A percentile compares a stretch with the other conserved stretches of the same genome.
Evolutionary conservation across 1,140 invertebrate genomes (phyloP).

Genomic region (Globodera rostochiensis): DNA sequence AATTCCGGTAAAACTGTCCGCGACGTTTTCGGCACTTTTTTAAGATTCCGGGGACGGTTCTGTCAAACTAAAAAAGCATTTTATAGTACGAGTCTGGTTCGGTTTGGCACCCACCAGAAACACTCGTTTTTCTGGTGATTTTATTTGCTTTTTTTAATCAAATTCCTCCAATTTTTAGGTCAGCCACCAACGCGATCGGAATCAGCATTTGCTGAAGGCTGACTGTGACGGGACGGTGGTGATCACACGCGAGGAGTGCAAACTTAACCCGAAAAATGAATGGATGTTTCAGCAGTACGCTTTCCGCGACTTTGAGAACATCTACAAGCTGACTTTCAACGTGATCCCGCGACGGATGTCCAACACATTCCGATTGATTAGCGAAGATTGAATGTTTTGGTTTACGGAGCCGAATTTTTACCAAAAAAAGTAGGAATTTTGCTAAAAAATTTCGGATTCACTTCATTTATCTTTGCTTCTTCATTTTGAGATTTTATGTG

Average conservation of each 20-base stretch:
- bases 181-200: conserved; percentile 20
- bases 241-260: conserved; percentile 33
- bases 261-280: conserved; percentile 41
- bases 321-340: conserved; percentile 50
- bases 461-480: too few species aligned
- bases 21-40: too few species aligned
- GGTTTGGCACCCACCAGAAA: too few species aligned
- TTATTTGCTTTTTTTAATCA: too few species aligned
- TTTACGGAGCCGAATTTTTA: conserved; percentile 7
- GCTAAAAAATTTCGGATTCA: too few species aligned
- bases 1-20: too few species aligned
- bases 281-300: conserved; percentile 33
- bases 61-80: too few species aligned
- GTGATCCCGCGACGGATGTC: conserved; percentile 49
- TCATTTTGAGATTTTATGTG: too few species aligned
- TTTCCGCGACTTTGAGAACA: conserved; percentile 36
- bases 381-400: conserved; percentile 38
- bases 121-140: too few species aligned
- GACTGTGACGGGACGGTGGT: conserved; percentile 41
- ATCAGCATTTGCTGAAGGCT: conserved; percentile 26
- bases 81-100: too few species aligned
- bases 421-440: not conserved
- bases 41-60: too few species aligned
- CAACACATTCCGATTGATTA: conserved; percentile 46
- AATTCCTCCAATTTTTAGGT: conserved; percentile 11